A percentile compares a stretch with the other conserved stretches of the same genome.
Evolutionary conservation across 2,113 vertebrate species (phyloP).

Genomic region (Pollimyrus isidori): DNA sequence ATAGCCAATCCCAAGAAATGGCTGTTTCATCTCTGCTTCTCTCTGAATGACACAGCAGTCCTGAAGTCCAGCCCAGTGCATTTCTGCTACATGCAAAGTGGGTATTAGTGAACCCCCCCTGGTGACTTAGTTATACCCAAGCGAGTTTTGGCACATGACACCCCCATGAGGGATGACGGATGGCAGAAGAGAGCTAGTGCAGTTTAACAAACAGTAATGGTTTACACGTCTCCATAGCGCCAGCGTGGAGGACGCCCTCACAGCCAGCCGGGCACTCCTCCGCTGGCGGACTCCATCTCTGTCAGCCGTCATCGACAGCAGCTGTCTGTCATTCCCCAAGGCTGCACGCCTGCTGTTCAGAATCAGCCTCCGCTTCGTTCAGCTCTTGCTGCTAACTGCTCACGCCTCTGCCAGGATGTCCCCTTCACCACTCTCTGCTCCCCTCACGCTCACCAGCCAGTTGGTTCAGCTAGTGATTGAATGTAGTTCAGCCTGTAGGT

Average conservation of each 20-base stretch:
- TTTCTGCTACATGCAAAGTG: not conserved
- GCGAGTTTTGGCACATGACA: not conserved
- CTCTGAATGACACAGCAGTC: not conserved
- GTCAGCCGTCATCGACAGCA: not conserved
- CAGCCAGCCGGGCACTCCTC: not conserved
- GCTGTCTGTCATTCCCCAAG: not conserved
- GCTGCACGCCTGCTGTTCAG: not conserved
- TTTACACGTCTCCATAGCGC: not conserved
- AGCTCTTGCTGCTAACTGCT: not conserved
- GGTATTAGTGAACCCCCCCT: not conserved
- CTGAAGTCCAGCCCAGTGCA: not conserved
- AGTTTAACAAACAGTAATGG: not conserved
- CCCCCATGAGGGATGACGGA: not conserved
- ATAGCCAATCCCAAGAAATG: not conserved
- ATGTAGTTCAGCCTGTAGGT: not conserved
- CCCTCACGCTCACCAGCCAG: not conserved
- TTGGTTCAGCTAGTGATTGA: not conserved
- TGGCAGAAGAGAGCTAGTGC: not conserved
- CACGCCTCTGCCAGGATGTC: not conserved
- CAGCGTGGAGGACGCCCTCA: not conserved
- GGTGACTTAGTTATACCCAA: not conserved
- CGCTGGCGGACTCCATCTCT: not conserved
- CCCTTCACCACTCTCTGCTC: not conserved
- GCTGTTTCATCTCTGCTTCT: not conserved
- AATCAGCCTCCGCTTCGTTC: not conserved